A percentile compares a stretch with the other conserved stretches of the same genome.
These are phyloP conservation scores for Brachynemurus nebulosus DNA, from an alignment of 2,888 invertebrate genomes.

Conservation along the genomic window DNA sequence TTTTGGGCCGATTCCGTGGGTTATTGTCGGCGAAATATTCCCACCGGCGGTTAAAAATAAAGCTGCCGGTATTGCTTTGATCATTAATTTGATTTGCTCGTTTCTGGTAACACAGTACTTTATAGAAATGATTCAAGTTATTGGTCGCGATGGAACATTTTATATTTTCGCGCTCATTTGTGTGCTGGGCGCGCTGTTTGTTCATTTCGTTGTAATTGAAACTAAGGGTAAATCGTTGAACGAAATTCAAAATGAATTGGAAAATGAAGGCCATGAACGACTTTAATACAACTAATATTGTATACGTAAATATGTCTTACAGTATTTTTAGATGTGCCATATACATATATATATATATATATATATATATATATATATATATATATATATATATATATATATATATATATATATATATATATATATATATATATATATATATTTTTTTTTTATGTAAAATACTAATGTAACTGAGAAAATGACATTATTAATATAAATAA, in stretches of 20 bases:
- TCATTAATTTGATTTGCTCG: conserved; percentile 61
- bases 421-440: too few species aligned
- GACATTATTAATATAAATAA: too few species aligned
- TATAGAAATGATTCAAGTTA: conserved; percentile 34
- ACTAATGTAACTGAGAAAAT: too few species aligned
- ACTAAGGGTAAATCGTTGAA: conserved; percentile 20
- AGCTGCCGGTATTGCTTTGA: conserved; percentile 58
- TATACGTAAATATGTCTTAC: too few species aligned
- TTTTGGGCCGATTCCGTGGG: conserved; percentile 72
- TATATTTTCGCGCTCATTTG: conserved; percentile 56
- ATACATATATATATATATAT: too few species aligned
- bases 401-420: too few species aligned
- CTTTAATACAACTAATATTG: too few species aligned
- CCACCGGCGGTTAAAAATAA: conserved; percentile 59
- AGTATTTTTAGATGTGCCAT: too few species aligned
- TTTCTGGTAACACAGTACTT: conserved; percentile 62
- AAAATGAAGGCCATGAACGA: too few species aligned
- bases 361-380: too few species aligned
- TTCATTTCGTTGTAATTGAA: conserved; percentile 45
- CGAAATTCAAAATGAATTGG: conserved; percentile 17
- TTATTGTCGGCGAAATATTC: conserved; percentile 64
- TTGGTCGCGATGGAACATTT: conserved; percentile 48
- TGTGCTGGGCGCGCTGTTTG: conserved; percentile 45
- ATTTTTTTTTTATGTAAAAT: too few species aligned
- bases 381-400: too few species aligned